Conservation (phyloP, 2,113 vertebrate species). For the Ahaetulla prasina region DNA sequence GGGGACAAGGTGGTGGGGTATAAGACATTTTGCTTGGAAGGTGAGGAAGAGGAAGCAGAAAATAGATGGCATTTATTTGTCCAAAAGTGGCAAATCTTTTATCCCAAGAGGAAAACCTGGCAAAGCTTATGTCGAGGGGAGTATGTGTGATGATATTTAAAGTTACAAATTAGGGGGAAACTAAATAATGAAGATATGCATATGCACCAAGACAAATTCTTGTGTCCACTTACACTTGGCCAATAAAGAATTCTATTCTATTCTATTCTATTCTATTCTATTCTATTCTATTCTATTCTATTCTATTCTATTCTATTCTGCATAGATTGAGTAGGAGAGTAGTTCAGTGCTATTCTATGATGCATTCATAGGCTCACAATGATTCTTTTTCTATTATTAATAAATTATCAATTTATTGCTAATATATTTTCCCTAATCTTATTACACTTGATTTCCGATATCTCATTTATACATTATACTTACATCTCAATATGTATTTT, state of each 20-base stretch:
- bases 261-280: too few species aligned
- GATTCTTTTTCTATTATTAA: not conserved
- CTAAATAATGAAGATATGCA: not conserved
- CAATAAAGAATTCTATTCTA: too few species aligned
- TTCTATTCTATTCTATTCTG: too few species aligned
- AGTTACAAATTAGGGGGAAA: not conserved
- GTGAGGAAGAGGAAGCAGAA: not conserved
- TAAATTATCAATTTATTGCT: not conserved
- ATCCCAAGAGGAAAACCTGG: conserved; percentile 1
- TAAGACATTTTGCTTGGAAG: not conserved
- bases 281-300: too few species aligned
- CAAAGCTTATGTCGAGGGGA: not conserved
- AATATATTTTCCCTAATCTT: not conserved
- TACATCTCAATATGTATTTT: not conserved
- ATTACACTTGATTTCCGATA: not conserved
- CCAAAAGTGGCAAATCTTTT: conserved; percentile 13
- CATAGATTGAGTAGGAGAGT: not conserved
- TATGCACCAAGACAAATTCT: too few species aligned
- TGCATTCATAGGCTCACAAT: too few species aligned
- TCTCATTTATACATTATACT: not conserved
- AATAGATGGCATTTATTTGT: conserved; percentile 32
- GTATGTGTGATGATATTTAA: conserved; percentile 17
- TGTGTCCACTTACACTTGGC: too few species aligned
- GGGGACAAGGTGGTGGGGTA: not conserved
- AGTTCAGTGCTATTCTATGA: accelerated